Conservation (phyloP, 2,888 invertebrate genomes). For the Lobophora halterata region DNA sequence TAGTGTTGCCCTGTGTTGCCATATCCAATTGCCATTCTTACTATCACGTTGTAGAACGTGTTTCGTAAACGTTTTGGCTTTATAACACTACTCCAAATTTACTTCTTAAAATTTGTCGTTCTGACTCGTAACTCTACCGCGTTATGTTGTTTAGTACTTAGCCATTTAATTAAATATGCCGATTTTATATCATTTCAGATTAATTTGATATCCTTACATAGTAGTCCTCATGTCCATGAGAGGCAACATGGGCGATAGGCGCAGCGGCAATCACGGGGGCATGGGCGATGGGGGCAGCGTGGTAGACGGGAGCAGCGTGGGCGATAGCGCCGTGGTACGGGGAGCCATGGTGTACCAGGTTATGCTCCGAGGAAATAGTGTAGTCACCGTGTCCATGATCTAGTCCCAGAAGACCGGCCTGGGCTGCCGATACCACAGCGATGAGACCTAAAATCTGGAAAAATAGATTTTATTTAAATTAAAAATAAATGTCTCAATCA, state of each 20-base stretch:
- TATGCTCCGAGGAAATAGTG: conserved; percentile 40
- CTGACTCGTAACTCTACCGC: no score
- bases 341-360: conserved; percentile 39
- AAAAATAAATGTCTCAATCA: no score
- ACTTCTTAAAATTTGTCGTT: no score
- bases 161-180: conserved; percentile 6
- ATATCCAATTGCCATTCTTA: no score
- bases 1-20: no score
- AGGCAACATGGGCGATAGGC: conserved; percentile 33
- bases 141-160: no score
- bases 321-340: conserved; percentile 37
- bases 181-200: not conserved
- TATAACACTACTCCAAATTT: no score
- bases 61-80: no score
- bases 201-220: conserved; percentile 43
- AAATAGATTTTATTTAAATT: conserved; percentile 4
- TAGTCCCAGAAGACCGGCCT: conserved; percentile 73
- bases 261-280: conserved; percentile 24
- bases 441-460: conserved; percentile 61
- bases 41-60: no score
- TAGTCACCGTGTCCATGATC: conserved; percentile 43
- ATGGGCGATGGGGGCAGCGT: no score
- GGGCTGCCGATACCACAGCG: conserved; percentile 64
- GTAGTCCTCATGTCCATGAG: conserved; percentile 53
- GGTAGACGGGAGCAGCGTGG: conserved; percentile 40